Percentiles rank a stretch among this genome's conserved stretches.
Evolutionary conservation across 2,113 vertebrate species (phyloP).

Genomic region (Phrynosoma platyrhinos): DNA sequence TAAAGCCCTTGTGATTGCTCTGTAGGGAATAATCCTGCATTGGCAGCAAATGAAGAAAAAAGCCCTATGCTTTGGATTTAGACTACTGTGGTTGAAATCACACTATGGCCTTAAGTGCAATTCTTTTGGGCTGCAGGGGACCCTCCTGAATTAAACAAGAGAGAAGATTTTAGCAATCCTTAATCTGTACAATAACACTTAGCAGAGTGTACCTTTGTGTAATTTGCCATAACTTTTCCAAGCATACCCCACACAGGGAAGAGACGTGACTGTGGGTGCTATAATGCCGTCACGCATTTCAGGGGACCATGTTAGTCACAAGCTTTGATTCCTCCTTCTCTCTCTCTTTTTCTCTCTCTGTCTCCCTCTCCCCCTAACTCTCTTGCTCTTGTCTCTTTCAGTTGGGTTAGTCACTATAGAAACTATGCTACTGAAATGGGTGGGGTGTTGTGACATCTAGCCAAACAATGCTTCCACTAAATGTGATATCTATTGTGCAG

Average conservation of each 20-base stretch:
- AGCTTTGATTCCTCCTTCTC: conserved; percentile 58
- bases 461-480: conserved; percentile 52
- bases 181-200: conserved; percentile 56
- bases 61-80: conserved; percentile 26
- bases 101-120: conserved; percentile 30
- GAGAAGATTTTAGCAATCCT: conserved; percentile 57
- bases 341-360: conserved; percentile 17
- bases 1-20: not conserved
- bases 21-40: conserved; percentile 23
- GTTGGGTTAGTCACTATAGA: conserved; percentile 69
- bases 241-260: conserved; percentile 54
- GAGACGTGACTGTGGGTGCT: conserved; percentile 70
- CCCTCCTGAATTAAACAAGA: conserved; percentile 44
- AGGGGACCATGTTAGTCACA: conserved; percentile 61
- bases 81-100: conserved; percentile 22
- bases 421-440: conserved; percentile 58
- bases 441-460: conserved; percentile 48
- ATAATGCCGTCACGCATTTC: conserved; percentile 49
- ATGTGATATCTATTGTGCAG: not conserved
- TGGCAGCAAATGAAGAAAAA: not conserved
- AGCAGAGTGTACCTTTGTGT: conserved; percentile 45
- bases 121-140: conserved; percentile 24
- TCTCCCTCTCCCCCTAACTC: conserved; percentile 19
- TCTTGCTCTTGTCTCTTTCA: conserved; percentile 16
- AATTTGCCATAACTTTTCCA: conserved; percentile 58